Base-by-base conservation (phyloP, 2,797 vertebrate genomes). In the Remorina albescens region DNA sequence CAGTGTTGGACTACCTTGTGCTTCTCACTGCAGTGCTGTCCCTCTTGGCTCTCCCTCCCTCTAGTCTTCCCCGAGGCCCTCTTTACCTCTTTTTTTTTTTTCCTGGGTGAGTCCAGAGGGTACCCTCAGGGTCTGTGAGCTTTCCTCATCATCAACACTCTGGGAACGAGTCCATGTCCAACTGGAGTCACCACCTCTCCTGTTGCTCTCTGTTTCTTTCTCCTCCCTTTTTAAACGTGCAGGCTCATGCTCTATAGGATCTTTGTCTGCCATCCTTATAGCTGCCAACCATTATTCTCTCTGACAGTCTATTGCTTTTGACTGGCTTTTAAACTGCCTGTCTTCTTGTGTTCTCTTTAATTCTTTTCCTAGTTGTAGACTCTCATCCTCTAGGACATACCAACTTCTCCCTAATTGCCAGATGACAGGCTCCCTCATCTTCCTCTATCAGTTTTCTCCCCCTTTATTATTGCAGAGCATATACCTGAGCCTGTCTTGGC, bases 101-200 rank as follows among this genome's bases (percentile, higher is more conserved):
- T n/a, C n/a, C 50, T 73, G 67, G 69, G 66, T 59, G 41, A 83
- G 71, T 80, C 71, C 55, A 25, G 81, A 70, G 74, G 66, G 63
- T 82, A 71, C 79, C 85, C 69, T 77, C 21, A 80, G 74, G 86
- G 82, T 85, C 74, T 84, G 74, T 83, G 71, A 78, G 74, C 74
- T 72, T 83, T 82, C 73, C 73, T 89, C 67, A 79, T 83, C 74
- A 74, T 76, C 81, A 62, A 77, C 79, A 82, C 82, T 82, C 88
- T 87, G 86, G 84, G 82, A 90, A 84, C 72, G 55, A 61, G 77
- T 89, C 87, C 83, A 76, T 59, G 76, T 89, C 86, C 77, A 89
- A 72, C 74, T 90, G 76, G 80, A 86, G 80, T 86, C 73, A 70
- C 80, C 70, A 63, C 64, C 2, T 41, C 41, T 76, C 6, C 50